These are phyloP conservation scores for Panthera leo DNA, from an alignment of 2,113 vertebrate species.

Conservation along the genomic window DNA sequence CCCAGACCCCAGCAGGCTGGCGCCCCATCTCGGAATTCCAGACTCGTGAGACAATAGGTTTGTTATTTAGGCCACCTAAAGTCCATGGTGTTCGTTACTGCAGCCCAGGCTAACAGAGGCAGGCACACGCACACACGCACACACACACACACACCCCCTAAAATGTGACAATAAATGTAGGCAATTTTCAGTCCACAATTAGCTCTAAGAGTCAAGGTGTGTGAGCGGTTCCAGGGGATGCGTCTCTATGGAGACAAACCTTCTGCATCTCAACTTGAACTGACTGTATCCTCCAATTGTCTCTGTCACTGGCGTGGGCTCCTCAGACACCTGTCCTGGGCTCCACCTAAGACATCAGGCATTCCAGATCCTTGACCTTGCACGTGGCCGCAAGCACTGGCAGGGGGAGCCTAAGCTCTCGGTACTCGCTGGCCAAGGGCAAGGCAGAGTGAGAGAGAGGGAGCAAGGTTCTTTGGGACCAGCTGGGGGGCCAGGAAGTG, in stretches of 20 bases:
- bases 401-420: neutral
- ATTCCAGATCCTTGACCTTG: neutral
- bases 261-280: slow-evolving; percentile 43
- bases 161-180: neutral
- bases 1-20: neutral
- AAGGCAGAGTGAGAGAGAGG: neutral
- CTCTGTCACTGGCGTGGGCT: slow-evolving; percentile 19
- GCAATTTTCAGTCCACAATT: slow-evolving; percentile 13
- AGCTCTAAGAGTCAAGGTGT: slow-evolving; percentile 42
- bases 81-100: neutral
- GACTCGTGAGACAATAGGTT: neutral
- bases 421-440: neutral
- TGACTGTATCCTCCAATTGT: neutral
- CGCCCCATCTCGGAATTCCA: neutral
- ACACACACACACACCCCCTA: neutral
- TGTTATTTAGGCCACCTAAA: neutral
- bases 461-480: neutral
- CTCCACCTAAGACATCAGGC: neutral
- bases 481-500: neutral
- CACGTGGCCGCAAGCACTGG: neutral
- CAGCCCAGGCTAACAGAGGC: neutral
- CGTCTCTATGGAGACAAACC: neutral
- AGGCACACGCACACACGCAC: too few species aligned
- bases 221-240: neutral
- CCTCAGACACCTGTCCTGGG: neutral